Conservation (phyloP, 1,140 invertebrate species). For the Druon quercuslanigerum region DNA sequence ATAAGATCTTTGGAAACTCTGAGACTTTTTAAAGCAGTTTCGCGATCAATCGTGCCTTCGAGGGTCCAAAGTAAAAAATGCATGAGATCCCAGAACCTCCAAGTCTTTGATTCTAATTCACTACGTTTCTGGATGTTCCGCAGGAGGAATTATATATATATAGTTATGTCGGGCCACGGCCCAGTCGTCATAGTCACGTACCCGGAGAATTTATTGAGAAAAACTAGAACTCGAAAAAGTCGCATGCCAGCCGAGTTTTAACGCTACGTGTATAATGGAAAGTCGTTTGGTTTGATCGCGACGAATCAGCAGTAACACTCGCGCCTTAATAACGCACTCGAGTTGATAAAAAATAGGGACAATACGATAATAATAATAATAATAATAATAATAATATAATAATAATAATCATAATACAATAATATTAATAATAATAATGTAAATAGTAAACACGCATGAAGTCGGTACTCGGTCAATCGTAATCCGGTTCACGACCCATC, state of each 20-base stretch:
- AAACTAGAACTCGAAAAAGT: neutral
- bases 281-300: constrained; percentile 31
- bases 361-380: constrained; percentile 41
- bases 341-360: constrained; percentile 35
- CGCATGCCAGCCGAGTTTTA: constrained; percentile 9
- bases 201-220: neutral
- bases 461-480: constrained; percentile 50
- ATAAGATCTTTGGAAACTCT: too few species aligned
- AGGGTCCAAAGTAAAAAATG: neutral
- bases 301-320: constrained; percentile 45
- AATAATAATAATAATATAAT: constrained; percentile 57
- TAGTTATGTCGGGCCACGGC: neutral
- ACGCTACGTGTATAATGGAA: constrained; percentile 9
- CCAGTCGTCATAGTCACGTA: constrained; percentile 7
- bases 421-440: constrained; percentile 65
- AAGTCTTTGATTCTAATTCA: neutral
- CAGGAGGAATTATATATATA: neutral
- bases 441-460: constrained; percentile 71
- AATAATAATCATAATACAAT: constrained; percentile 64
- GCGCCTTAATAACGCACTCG: constrained; percentile 17
- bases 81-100: neutral
- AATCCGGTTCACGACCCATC: constrained; percentile 60
- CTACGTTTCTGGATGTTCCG: neutral
- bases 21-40: too few species aligned
- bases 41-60: neutral